Evolutionary conservation across 2,113 vertebrate species (phyloP).

Genomic region (Lepisosteus osseus): DNA sequence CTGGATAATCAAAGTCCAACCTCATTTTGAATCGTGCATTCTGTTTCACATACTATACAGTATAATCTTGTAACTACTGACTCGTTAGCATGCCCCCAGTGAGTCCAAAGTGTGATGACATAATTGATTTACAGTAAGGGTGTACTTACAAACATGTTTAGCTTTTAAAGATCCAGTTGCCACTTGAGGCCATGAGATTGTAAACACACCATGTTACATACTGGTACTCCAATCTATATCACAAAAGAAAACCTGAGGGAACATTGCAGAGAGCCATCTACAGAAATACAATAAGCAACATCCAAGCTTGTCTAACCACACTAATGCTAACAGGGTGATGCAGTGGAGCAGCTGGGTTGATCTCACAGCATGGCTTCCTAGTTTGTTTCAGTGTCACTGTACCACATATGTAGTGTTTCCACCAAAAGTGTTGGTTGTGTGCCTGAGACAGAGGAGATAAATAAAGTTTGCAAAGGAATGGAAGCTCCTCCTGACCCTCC

Average conservation of each 20-base stretch:
- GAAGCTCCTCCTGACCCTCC: too few species aligned
- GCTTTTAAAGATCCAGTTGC: slow-evolving; percentile 16
- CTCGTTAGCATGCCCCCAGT: background rate
- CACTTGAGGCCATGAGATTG: slow-evolving; percentile 7
- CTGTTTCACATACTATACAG: too few species aligned
- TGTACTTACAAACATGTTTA: slow-evolving; percentile 20
- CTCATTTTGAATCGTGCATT: too few species aligned
- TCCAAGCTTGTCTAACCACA: background rate
- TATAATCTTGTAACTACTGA: too few species aligned
- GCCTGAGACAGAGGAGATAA: too few species aligned
- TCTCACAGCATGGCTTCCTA: background rate
- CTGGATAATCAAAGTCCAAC: background rate
- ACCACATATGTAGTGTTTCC: too few species aligned
- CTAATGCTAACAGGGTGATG: background rate
- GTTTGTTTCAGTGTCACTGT: background rate
- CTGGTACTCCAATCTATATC: slow-evolving; percentile 6
- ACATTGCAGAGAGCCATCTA: slow-evolving; percentile 12
- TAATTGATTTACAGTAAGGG: slow-evolving; percentile 25
- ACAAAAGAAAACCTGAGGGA: slow-evolving; percentile 18
- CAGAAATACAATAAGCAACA: background rate
- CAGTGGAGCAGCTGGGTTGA: background rate
- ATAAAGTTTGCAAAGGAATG: too few species aligned
- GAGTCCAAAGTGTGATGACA: slow-evolving; percentile 9
- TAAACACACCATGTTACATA: slow-evolving; percentile 1
- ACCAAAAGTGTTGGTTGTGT: too few species aligned